Base-by-base conservation (phyloP, 2,113 vertebrate species). In the Pseudorectes ferrugineus region DNA sequence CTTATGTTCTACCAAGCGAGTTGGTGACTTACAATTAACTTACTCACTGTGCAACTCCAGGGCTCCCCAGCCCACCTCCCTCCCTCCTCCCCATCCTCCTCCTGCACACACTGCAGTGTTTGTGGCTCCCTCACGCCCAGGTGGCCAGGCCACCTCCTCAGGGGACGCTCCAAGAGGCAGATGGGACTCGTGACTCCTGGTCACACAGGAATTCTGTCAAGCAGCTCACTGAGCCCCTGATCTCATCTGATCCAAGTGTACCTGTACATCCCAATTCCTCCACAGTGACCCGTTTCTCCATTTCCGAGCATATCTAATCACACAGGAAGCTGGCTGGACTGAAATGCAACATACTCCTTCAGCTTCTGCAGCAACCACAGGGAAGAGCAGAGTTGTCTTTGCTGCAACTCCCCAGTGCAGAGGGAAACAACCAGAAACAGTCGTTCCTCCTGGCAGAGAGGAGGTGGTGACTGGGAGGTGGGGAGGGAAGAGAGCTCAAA, bases 341-440 rank as follows among this genome's bases (percentile, higher is more conserved):
- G 24, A 45, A 73, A 46, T 33, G 63, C 10, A 40, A 33, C 0
- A 5, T 4, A 4, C 16, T 12, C 42, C 80, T 89, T 28, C 86
- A n/a, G 92, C 61, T 68, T n/a, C 42, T 31, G 73, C 72, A 72
- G 38, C 14, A 42, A 18, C 2, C 66, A 31, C 1, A 4, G 45
- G 48, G 40, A 63, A 86, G 43, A 61, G 70, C 57, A 52, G 73
- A 76, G 76, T 3, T 67, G 36, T 29, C 78, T 57, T 52, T 38
- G 45, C 35, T 61, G 42, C 74, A 40, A 0, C 66, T 94, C 91
- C 83, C 49, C 74, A 45, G 15, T 1, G 62, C 73, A 29, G 49
- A 94, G 58, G 80, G 70, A 91, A 88, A 88, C 76, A 95, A 94
- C 66, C 84, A 95, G 77, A 89, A 95, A 57, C 89, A 92, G 52